Evolutionary conservation across 2,113 vertebrate species (phyloP).

Genomic region (Syngnathus floridae): DNA sequence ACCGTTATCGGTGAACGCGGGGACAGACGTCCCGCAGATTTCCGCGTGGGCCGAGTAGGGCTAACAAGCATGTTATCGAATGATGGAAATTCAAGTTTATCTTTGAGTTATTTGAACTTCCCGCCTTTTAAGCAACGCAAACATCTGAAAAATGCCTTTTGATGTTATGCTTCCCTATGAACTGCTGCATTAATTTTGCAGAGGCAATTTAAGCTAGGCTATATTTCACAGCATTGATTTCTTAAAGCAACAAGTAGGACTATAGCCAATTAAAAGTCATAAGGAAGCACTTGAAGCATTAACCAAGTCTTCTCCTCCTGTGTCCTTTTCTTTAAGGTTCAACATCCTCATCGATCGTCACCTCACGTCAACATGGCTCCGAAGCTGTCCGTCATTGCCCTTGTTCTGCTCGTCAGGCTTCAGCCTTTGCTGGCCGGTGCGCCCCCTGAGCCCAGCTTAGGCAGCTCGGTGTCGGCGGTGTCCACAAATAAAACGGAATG

Average conservation of each 20-base stretch:
- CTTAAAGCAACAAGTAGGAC: too few relatives aligned
- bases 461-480: constrained; percentile 55
- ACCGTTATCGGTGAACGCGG: constrained; percentile 16
- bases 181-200: neutral
- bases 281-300: neutral
- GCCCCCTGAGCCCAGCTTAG: constrained; percentile 49
- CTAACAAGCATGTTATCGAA: neutral
- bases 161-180: constrained; percentile 1
- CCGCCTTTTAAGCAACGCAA: constrained; percentile 8
- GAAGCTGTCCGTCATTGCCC: constrained; percentile 63
- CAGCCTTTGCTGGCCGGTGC: constrained; percentile 55
- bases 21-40: neutral
- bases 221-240: too few relatives aligned
- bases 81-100: constrained; percentile 4
- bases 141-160: constrained; percentile 6
- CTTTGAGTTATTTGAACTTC: constrained; percentile 23
- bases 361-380: constrained; percentile 73
- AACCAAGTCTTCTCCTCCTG: constrained; percentile 7
- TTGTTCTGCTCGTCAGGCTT: constrained; percentile 70
- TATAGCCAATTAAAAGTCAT: too few relatives aligned
- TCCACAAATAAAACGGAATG: constrained; percentile 71
- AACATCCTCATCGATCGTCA: constrained; percentile 22
- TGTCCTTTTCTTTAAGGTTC: constrained; percentile 57
- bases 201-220: too few relatives aligned
- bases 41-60: neutral